Conservation (phyloP, 2,113 vertebrate species). For the Heloderma charlesbogerti region DNA sequence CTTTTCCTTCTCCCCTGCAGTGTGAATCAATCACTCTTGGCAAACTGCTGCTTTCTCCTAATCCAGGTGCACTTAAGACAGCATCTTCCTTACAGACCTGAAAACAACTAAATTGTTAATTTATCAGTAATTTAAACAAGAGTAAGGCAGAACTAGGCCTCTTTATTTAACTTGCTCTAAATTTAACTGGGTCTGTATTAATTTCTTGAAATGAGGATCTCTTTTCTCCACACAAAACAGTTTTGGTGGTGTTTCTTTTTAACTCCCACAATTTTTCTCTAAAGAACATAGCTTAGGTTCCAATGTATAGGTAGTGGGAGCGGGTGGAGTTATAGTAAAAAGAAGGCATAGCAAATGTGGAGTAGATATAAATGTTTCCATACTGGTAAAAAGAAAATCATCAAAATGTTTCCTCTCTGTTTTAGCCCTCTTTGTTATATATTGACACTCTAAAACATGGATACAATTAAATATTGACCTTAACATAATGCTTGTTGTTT, state of each 20-base stretch:
- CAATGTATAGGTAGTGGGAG: background rate
- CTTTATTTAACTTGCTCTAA: background rate
- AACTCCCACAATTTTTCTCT: background rate
- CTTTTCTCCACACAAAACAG: background rate
- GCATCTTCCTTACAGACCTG: background rate
- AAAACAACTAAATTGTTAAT: background rate
- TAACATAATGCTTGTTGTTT: background rate
- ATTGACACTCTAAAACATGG: background rate
- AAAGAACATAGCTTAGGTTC: background rate
- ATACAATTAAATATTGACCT: background rate
- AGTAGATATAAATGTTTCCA: background rate
- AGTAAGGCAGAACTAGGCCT: background rate
- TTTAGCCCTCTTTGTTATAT: background rate
- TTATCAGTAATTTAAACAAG: background rate
- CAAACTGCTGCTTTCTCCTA: background rate
- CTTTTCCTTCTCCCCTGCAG: background rate
- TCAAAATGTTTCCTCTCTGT: background rate
- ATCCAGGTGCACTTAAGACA: background rate
- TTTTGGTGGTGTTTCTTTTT: background rate
- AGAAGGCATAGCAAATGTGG: background rate
- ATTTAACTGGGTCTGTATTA: background rate
- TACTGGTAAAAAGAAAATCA: background rate
- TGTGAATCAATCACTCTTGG: constrained; percentile 7
- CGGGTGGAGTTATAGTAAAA: background rate
- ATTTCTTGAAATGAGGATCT: background rate